Evolutionary conservation across 1,140 invertebrate genomes (phyloP), one percentile per base, ranked within the genome.

Genomic region (Xylocopa sonorina): DNA sequence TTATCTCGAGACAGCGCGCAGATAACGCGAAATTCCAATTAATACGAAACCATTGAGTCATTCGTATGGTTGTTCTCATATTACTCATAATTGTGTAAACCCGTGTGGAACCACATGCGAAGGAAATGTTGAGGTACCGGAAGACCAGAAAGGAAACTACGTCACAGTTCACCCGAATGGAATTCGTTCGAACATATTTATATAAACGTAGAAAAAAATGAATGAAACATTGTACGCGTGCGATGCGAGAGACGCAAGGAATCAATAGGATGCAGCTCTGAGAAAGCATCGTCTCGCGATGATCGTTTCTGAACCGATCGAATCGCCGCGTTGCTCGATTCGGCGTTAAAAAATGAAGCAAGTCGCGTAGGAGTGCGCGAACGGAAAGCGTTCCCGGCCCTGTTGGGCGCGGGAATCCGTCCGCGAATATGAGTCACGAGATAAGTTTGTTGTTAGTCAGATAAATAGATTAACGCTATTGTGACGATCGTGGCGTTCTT

Each of bases 381-480:
- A 50, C 18, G 57, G 41, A 60, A 78, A 85, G 24, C 53, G 66
- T 75, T 71, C 68, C n/a, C n/a, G 43, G 16, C 27, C 29, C 38
- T 41, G 51, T 62, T 24, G 53, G 29, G 41, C 71, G 81, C 87
- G 79, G 79, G 84, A 87, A 88, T 84, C 72, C 74, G 73, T 58
- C 80, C 60, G 46, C 60, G 48, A 83, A 38, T n/a, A n/a, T 91
- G 89, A 91, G 83, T 92, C 91, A 91, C 81, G 60, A 89, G 87
- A 90, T 88, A 89, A 91, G 88, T 91, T 90, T 89, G 90, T 86
- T 84, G 87, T 85, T 90, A 89, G 84, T 88, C 89, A 89, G 89
- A 92, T 91, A 91, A 92, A 91, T 91, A 89, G 90, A 92, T 92
- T 91, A 91, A 88, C 89, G 87, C 78, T 87, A 83, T 90, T 87